Conservation (phyloP, 1,140 invertebrate species). For the Atta cephalotes region DNA sequence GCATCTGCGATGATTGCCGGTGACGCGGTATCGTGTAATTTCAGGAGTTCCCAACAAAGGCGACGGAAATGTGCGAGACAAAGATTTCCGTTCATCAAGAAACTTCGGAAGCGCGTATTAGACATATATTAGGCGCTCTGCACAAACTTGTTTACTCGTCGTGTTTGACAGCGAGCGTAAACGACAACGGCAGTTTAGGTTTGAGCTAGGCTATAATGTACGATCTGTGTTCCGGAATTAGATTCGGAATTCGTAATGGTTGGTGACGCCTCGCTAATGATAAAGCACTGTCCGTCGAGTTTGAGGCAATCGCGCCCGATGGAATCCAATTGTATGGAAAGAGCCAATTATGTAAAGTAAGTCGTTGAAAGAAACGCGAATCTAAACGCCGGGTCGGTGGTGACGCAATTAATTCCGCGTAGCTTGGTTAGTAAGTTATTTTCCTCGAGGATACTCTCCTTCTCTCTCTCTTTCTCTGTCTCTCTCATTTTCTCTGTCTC, state of each 20-base stretch:
- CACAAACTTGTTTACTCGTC: conserved; percentile 63
- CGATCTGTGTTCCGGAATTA: conserved; percentile 60
- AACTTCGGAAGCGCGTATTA: conserved; percentile 55
- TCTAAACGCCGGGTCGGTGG: conserved; percentile 25
- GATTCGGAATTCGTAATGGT: conserved; percentile 56
- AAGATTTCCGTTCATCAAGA: conserved; percentile 68
- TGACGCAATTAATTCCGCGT: conserved; percentile 61
- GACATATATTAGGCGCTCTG: conserved; percentile 50
- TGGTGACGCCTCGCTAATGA: conserved; percentile 23
- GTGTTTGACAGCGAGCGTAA: conserved; percentile 31
- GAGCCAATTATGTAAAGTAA: conserved; percentile 62
- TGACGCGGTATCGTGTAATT: conserved; percentile 50
- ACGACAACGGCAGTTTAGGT: conserved; percentile 36
- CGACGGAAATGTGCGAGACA: conserved; percentile 39
- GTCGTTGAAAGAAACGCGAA: conserved; percentile 57
- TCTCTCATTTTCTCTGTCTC: background rate
- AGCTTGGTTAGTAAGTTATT: conserved; percentile 61
- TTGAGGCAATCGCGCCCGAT: conserved; percentile 43
- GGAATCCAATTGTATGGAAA: conserved; percentile 61
- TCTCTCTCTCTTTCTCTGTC: background rate
- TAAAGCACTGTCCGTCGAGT: conserved; percentile 24
- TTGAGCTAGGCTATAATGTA: conserved; percentile 55
- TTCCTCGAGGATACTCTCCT: conserved; percentile 19
- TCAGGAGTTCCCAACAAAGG: conserved; percentile 42
- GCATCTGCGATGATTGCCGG: conserved; percentile 42